A percentile compares a stretch with the other conserved stretches of the same genome.
phyloP scores from a whole-genome alignment of 2,113 vertebrate species.

The Bos indicus region DNA sequence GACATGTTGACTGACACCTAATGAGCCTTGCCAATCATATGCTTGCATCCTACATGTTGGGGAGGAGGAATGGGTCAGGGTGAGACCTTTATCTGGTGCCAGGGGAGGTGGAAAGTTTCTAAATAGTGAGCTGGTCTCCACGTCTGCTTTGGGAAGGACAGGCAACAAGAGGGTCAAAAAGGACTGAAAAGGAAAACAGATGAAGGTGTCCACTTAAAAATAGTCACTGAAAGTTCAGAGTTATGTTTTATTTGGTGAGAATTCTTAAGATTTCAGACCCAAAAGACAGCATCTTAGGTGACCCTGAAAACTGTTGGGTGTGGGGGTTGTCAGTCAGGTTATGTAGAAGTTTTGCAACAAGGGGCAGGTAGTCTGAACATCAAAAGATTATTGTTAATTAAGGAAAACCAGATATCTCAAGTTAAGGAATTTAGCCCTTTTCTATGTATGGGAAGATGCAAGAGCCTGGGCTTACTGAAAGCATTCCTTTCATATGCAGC shows the following conservation, averaged over 20 bases:
- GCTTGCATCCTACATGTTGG: background rate
- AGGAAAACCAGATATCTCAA: background rate
- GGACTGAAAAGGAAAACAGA: background rate
- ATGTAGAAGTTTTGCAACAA: background rate
- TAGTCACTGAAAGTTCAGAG: background rate
- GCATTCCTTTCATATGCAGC: background rate
- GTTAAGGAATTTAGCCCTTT: background rate
- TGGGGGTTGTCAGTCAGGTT: background rate
- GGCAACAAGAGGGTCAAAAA: background rate
- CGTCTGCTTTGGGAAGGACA: background rate
- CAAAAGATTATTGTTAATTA: background rate
- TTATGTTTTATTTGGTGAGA: background rate
- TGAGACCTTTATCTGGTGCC: background rate
- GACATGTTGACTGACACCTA: background rate
- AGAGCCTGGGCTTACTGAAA: background rate
- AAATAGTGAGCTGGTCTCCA: background rate
- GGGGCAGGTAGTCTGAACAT: background rate
- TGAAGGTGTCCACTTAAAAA: background rate
- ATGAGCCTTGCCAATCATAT: background rate
- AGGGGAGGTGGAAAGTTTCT: background rate
- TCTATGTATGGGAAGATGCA: background rate
- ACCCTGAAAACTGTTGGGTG: background rate
- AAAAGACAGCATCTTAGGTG: background rate
- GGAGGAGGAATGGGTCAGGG: background rate
- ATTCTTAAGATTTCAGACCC: background rate